Evolutionary conservation across 1,140 invertebrate species (phyloP), one percentile per base, ranked within the genome.

Genomic region (Drosophila ficusphila): DNA sequence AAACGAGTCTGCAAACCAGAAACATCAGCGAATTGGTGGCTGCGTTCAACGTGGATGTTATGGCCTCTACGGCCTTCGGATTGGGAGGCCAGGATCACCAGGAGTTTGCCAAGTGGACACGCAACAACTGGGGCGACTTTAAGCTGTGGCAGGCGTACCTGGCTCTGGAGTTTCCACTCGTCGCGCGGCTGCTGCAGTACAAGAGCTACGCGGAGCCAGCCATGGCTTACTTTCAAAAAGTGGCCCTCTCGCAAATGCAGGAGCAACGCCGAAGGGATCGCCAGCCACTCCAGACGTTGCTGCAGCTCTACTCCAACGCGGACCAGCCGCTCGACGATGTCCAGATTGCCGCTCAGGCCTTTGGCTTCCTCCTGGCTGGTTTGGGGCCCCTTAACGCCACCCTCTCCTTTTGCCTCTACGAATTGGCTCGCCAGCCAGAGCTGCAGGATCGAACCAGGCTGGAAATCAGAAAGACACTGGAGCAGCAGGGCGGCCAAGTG

Each of bases 351-450:
- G 90, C 88, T 1, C 90, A 91, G 29, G 70, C 76, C 2, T 91
- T 91, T 67, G 70, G 73, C 0, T 90, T 90, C 14, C 91, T 93
- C 34, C 73, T 93, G 7, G 92, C 92, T 2, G 93, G 93, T 0
- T 92, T 93, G 48, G 91, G 92, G 29, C 93, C 93, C 0, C 92
- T 92, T 0, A 93, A 93, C 5, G 91, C 93, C 0, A 92, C 94
- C 0, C 79, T 95, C 25, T 76, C 93, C 0, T 95, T 94, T 64
- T 92, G 92, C 2, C 83, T 93, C 1, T 94, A 94, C 69, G 91
- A 92, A 12, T 82, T 96, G 53, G 94, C 95, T 0, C 89, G 92
- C 9, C 90, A 94, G 71, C 93, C 93, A 0, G 93, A 95, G 0
- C 65, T 94, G 9, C 95, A 96, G 76, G 90, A 93, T 0, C 93